Conservation (phyloP, 2,113 vertebrate genomes). For the Columba janthina region DNA sequence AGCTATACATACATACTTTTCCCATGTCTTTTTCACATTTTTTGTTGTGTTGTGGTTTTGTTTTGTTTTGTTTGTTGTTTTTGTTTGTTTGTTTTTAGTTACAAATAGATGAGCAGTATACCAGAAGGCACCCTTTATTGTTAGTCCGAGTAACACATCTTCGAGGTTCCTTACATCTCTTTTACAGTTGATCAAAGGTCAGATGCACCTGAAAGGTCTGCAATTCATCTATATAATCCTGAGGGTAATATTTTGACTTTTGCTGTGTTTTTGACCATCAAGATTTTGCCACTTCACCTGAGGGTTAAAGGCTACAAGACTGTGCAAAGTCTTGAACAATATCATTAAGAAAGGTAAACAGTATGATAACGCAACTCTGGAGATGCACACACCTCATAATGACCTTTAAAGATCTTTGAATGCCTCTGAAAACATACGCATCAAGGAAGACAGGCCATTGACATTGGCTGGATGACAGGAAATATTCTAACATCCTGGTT, state of each 20-base stretch:
- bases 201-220: neutral
- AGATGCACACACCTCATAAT: neutral
- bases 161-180: neutral
- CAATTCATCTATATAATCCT: neutral
- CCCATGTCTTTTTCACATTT: neutral
- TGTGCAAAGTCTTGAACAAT: neutral
- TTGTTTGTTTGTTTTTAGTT: neutral
- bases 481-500: neutral
- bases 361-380: neutral
- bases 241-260: neutral
- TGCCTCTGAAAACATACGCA: neutral
- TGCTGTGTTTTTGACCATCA: neutral
- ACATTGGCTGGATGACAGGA: neutral
- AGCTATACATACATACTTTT: fast-evolving
- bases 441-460: neutral
- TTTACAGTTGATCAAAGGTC: neutral
- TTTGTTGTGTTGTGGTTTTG: neutral
- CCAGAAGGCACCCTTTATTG: neutral
- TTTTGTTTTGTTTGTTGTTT: too few relatives aligned
- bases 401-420: neutral
- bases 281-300: neutral
- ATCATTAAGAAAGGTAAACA: neutral
- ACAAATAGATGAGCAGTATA: neutral
- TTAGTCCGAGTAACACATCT: neutral
- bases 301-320: fast-evolving